Evolutionary conservation across 2,888 invertebrate genomes (phyloP), one percentile per base, ranked within the genome.

Genomic region (Himalopsyche anomala): DNA sequence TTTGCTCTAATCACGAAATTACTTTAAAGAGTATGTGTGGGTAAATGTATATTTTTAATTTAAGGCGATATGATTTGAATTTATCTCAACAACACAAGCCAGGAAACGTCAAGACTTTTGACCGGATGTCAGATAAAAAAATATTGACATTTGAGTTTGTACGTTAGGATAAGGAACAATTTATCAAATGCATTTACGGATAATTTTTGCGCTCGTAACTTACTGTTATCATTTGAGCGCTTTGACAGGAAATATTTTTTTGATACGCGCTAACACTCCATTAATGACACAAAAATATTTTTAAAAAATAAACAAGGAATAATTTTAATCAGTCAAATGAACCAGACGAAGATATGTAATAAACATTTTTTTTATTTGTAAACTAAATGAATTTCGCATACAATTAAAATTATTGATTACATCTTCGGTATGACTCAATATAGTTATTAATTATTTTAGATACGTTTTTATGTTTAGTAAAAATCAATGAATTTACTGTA

Each of bases 101-200:
- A 83, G 83, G 83, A 83, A 83, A 83, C 62, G 83, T 36, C 55
- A 81, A 83, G 83, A 83, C 56, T 38, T 83, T 38, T 83, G 83
- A 54, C 55, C 83, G 83, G 83, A 83, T 83, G 42, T 83, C 36
- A 40, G 83, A 83, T 83, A 83, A 83, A 81, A 81, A 8, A 19
- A 12, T 81, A 54, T 51, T 81, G 82, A 81, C 54, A 45, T 36
- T 81, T 45, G 45, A 80, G 62, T 28, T 19, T 6, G 62, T 62
- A 19, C 8, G 62, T 62, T 62, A 62, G 62, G 62, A 62, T 62
- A 62, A 62, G 62, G 19, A 62, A 62, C 19, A 19, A 28, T 62
- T 62, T 62, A 62, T 62, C 62, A 62, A 62, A 62, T 62, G 62
- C 62, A 62, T 28, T 62, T 28, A 62, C 62, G 62, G 62, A 62